phyloP scores from a whole-genome alignment of 2,113 vertebrate genomes.

The Glaucomys volans region DNA sequence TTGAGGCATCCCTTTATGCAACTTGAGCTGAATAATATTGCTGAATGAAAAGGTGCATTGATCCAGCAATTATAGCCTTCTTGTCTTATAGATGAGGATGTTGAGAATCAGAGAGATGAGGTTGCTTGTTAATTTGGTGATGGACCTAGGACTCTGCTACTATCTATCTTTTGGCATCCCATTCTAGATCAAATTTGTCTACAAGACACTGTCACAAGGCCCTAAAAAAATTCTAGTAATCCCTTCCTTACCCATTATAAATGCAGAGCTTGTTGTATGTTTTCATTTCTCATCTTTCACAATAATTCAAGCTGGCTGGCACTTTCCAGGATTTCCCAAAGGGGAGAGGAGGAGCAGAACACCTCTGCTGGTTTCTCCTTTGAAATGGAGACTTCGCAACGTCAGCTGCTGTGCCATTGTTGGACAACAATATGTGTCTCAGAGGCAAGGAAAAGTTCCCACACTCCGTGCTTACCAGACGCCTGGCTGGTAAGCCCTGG shows the following conservation, averaged over 20 bases:
- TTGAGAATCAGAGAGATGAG: background rate
- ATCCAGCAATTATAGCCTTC: background rate
- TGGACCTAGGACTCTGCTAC: background rate
- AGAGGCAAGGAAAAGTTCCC: constrained; percentile 71
- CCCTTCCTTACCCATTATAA: constrained; percentile 19
- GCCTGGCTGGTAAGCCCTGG: constrained; percentile 73
- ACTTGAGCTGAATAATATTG: background rate
- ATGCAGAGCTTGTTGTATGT: background rate
- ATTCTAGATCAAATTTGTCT: background rate
- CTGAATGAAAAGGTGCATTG: constrained; percentile 6
- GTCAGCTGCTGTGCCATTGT: constrained; percentile 31
- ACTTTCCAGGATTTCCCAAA: constrained; percentile 44
- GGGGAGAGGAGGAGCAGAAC: constrained; percentile 74
- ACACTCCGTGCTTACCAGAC: constrained; percentile 73
- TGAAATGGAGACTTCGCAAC: constrained; percentile 70
- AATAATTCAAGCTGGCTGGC: background rate
- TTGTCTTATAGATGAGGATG: background rate
- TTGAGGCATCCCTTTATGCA: background rate
- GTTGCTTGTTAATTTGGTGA: background rate
- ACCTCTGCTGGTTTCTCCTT: constrained; percentile 79
- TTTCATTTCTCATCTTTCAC: constrained; percentile 48
- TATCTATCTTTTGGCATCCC: background rate
- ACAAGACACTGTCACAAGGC: background rate
- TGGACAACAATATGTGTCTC: constrained; percentile 66
- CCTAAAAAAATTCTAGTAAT: background rate